Evolutionary conservation across 1,140 invertebrate genomes (phyloP), one percentile per base, ranked within the genome.

Genomic region (Papilio helenus): DNA sequence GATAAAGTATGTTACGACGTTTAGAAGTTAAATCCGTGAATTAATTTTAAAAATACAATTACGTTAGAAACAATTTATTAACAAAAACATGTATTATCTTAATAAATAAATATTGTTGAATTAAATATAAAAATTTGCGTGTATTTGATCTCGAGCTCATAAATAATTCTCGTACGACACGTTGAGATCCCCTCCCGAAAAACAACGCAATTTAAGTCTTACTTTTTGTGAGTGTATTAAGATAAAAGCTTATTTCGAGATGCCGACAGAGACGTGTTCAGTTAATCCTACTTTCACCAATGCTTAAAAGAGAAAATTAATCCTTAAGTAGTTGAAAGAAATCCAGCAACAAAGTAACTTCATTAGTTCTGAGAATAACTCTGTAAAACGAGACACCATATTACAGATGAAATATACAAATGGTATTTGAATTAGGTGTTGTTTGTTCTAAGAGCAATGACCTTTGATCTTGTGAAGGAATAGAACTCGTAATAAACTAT

Each of bases 141-240:
- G 23, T 20, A 61, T 61, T 61, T 61, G 58, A 61, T 61, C 58
- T 61, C 20, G 58, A 26, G 58, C 58, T 61, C 58, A 61, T 61
- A 61, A 61, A 61, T 61, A 61, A 39, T 73, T 73, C 72, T 46
- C 20, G 20, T 42, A 73, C 72, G 42, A 42, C 39, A 73, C 72
- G 39, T 20, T 20, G 39, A 46, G 39, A n/a, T 73, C 72, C 72
- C 39, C 39, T 72, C 71, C 46, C 39, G 39, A 72, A 72, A 72
- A 72, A 34, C 29, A 72, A 73, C 42, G 42, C 42, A 73, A 73
- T 73, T 73, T 73, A 73, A 73, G 42, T 46, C 72, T 73, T 39
- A 73, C 39, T 73, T 44, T 42, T 73, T 73, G 20, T 46, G 42
- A 73, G 42, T 73, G 42, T 46, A 73, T 44, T 73, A 46, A 46